Base-by-base conservation (phyloP, 1,140 invertebrate species). In the Sycophila sp. region DNA sequence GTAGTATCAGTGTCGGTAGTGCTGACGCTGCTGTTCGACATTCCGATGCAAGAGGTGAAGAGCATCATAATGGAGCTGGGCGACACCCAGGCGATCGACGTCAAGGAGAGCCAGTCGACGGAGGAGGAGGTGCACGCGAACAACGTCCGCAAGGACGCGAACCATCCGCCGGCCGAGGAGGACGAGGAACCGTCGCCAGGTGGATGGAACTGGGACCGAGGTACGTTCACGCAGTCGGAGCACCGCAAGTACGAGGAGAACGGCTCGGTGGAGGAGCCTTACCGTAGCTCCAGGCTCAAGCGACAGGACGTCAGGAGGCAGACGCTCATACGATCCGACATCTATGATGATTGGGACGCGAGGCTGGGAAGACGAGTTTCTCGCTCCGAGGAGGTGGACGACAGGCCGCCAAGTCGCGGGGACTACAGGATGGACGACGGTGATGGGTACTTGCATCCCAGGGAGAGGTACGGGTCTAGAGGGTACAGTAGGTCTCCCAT, bases 11-110 rank as follows among this genome's bases (percentile, higher is more conserved):
- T 81, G 19, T 87, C 87, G 1, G 56, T 83, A 15, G 49, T 85
- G 15, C 55, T 89, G 26, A 87, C 87, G 0, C 75, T 89, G 68
- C 77, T 89, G 26, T 83, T 89, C 68, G 88, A 89, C 77, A 79
- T 89, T 73, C 88, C 88, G 36, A 86, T 88, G 76, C 87, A 89
- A 77, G 85, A 88, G 66, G 76, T 89, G 6, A 88, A 87, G 56
- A 86, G 74, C 58, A 80, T 88, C 26, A 74, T 87, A 36, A 81
- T 85, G 74, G 84, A 85, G 59, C 76, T 77, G 51, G 83, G 80
- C 4, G 79, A 84, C 24, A 56, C 32, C 17, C 22, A 67, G 5
- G 8, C 30, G 0, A 13, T 38, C 3, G 34, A 42, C 22, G 2
- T 11, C 0, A 22, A 51, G 30, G 56, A 67, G 10, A 19, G 10